phyloP scores from a whole-genome alignment of 2,797 vertebrate genomes.

The Holocentrus rufus region DNA sequence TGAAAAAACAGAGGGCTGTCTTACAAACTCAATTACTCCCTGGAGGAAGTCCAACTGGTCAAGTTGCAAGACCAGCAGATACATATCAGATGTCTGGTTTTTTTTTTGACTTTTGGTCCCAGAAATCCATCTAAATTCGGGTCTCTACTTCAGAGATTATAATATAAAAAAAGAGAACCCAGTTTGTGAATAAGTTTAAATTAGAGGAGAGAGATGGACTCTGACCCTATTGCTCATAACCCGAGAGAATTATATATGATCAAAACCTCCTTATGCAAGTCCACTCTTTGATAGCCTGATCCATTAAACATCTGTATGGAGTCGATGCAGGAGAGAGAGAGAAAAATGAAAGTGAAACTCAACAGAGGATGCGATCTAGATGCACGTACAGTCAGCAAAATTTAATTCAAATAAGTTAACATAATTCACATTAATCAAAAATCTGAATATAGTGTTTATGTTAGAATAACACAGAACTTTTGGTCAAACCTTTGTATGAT shows the following conservation, averaged over 20 bases:
- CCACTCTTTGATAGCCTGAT: background rate
- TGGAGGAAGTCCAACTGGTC: slow-evolving; percentile 55
- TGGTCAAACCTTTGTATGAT: slow-evolving; percentile 66
- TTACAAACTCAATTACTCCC: slow-evolving; percentile 70
- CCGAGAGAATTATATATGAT: background rate
- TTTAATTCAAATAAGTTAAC: slow-evolving; percentile 78
- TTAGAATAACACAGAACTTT: slow-evolving; percentile 61
- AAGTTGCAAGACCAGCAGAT: slow-evolving; percentile 45
- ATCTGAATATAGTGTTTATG: slow-evolving; percentile 51
- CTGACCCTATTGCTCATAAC: slow-evolving; percentile 7
- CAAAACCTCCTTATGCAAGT: slow-evolving; percentile 15
- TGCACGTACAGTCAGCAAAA: slow-evolving; percentile 36
- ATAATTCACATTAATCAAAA: slow-evolving; percentile 53
- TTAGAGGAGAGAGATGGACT: slow-evolving; percentile 32
- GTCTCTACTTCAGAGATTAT: slow-evolving; percentile 41
- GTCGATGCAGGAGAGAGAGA: background rate
- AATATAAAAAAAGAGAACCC: slow-evolving; percentile 28
- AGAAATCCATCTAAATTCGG: slow-evolving; percentile 37
- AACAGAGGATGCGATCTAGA: slow-evolving; percentile 1
- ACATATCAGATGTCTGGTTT: slow-evolving; percentile 35
- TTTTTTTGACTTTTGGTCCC: slow-evolving; percentile 25
- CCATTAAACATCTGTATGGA: background rate
- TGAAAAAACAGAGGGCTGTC: slow-evolving; percentile 56
- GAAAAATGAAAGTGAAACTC: background rate
- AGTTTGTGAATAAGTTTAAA: slow-evolving; percentile 27